Conservation (phyloP, 2,797 vertebrate genomes). For the Coranthus polyacanthus region DNA sequence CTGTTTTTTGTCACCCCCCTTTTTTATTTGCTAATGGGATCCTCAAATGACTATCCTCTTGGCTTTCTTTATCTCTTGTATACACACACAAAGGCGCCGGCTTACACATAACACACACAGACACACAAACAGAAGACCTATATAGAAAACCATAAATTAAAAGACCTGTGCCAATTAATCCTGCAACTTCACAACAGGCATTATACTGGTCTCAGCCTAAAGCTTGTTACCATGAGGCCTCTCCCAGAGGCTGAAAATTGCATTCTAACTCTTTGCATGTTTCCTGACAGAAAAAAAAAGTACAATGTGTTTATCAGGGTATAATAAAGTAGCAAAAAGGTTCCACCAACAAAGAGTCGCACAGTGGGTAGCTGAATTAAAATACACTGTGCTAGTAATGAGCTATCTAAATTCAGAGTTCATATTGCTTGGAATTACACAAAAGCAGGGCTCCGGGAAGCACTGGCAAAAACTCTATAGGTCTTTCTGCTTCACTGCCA, state of each 20-base stretch:
- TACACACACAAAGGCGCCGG: constrained; percentile 11
- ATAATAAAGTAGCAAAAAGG: constrained; percentile 69
- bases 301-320: constrained; percentile 66
- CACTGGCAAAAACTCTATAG: constrained; percentile 58
- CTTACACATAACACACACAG: constrained; percentile 1
- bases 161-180: constrained; percentile 56
- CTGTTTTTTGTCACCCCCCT: constrained; percentile 53
- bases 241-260: constrained; percentile 38
- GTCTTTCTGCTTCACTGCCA: constrained; percentile 68
- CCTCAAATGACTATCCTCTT: constrained; percentile 55
- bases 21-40: constrained; percentile 75
- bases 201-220: constrained; percentile 5
- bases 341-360: constrained; percentile 63
- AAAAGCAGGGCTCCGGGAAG: constrained; percentile 72
- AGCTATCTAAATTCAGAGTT: constrained; percentile 85
- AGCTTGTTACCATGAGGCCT: constrained; percentile 20
- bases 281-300: constrained; percentile 31
- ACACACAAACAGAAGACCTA: constrained; percentile 12
- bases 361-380: constrained; percentile 74
- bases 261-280: constrained; percentile 41
- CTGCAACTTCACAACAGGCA: constrained; percentile 28
- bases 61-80: constrained; percentile 53
- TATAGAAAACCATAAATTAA: constrained; percentile 41
- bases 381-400: constrained; percentile 78
- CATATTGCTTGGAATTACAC: constrained; percentile 80